Conservation (phyloP, 2,888 invertebrate species). For the Teleiodes luculella region DNA sequence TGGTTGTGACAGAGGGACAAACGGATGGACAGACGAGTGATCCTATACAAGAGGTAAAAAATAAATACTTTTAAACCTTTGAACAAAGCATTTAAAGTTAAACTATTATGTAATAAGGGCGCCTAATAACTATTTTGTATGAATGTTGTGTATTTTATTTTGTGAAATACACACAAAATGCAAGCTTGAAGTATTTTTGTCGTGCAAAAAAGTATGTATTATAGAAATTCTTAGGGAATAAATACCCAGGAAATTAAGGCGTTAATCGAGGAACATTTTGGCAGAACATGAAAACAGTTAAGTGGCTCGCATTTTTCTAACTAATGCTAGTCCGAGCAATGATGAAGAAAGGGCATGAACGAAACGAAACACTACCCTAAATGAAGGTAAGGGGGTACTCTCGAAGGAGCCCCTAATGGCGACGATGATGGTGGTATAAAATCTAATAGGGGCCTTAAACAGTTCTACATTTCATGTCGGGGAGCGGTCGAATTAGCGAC, state of each 20-base stretch:
- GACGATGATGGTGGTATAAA: conserved; percentile 65
- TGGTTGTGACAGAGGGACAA: too few relatives aligned
- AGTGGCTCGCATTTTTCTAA: conserved; percentile 54
- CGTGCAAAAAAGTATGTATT: too few relatives aligned
- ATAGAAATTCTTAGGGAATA: too few relatives aligned
- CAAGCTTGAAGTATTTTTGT: background rate
- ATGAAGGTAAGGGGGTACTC: conserved; percentile 57
- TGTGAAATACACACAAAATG: too few relatives aligned
- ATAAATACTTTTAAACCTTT: too few relatives aligned
- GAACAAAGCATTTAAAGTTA: too few relatives aligned
- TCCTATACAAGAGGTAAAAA: too few relatives aligned
- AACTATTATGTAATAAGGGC: too few relatives aligned
- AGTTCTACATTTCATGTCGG: conserved; percentile 38
- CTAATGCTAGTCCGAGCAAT: conserved; percentile 58
- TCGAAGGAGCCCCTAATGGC: conserved; percentile 56
- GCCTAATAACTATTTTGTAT: too few relatives aligned
- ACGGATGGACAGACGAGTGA: too few relatives aligned
- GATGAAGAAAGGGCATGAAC: conserved; percentile 57
- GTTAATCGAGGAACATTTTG: conserved; percentile 21
- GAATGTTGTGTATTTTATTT: too few relatives aligned
- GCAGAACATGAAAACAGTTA: conserved; percentile 45
- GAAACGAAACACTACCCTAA: conserved; percentile 51
- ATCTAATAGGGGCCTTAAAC: conserved; percentile 62
- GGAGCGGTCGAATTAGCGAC: conserved; percentile 36
- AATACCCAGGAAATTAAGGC: background rate